These are phyloP conservation scores for Thelaira solivaga DNA, from an alignment of 2,888 invertebrate species.

Conservation along the genomic window DNA sequence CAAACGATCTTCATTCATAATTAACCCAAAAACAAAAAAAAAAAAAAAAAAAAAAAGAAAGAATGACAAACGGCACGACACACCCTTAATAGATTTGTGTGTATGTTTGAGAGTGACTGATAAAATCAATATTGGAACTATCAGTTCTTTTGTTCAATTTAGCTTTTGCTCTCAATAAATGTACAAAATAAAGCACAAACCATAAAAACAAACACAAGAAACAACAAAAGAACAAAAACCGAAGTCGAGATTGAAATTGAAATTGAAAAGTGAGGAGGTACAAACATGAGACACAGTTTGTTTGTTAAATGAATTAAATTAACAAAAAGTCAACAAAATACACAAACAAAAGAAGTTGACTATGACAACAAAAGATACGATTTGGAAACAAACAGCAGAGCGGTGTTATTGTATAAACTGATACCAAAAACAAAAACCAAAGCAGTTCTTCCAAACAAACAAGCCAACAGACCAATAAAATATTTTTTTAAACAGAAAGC, in stretches of 20 bases:
- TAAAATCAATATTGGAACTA: slow-evolving; percentile 59
- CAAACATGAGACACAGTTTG: not conserved
- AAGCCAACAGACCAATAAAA: not conserved
- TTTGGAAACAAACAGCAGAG: not conserved
- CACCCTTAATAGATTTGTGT: slow-evolving; percentile 43
- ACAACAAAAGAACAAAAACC: not conserved
- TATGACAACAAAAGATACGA: slow-evolving; percentile 38
- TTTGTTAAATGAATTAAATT: slow-evolving; percentile 28
- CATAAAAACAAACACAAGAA: not conserved
- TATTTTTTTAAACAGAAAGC: slow-evolving; percentile 17
- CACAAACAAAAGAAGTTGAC: slow-evolving; percentile 8
- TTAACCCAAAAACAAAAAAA: slow-evolving; percentile 58
- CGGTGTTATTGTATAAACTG: not conserved
- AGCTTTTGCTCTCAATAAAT: slow-evolving; percentile 49
- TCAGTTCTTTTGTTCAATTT: slow-evolving; percentile 53
- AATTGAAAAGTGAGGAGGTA: slow-evolving; percentile 25
- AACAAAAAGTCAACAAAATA: slow-evolving; percentile 26
- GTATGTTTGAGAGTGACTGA: slow-evolving; percentile 48
- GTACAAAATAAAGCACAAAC: not conserved
- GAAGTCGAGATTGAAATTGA: not conserved
- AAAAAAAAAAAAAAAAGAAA: too few relatives aligned
- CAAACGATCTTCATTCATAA: slow-evolving; percentile 45
- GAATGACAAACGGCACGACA: slow-evolving; percentile 38
- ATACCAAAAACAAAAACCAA: not conserved
- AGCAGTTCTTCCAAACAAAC: not conserved